These are phyloP conservation scores for Thalassarche chlororhynchos DNA, from an alignment of 2,113 vertebrate species.

Conservation along the genomic window DNA sequence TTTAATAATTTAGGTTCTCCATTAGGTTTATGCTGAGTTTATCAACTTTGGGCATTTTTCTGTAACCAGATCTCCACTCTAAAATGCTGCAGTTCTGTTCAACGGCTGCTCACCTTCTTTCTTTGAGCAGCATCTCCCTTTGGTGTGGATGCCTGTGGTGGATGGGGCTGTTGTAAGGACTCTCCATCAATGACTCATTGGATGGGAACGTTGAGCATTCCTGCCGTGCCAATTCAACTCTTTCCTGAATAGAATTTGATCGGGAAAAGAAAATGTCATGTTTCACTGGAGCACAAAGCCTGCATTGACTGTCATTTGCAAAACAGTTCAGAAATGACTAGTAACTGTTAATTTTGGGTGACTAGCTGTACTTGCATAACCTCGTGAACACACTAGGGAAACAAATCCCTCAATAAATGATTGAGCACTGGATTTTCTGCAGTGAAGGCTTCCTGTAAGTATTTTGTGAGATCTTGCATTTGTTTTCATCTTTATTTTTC, in stretches of 20 bases:
- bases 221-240: accelerated
- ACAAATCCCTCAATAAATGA: neutral
- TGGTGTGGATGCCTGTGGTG: neutral
- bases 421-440: neutral
- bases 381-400: neutral
- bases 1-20: neutral
- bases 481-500: neutral
- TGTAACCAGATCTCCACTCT: neutral
- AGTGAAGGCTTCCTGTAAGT: neutral
- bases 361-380: neutral
- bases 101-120: neutral
- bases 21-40: neutral
- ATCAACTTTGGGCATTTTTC: neutral
- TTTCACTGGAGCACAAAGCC: neutral
- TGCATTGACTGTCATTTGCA: neutral
- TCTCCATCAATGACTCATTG: neutral
- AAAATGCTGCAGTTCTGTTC: accelerated
- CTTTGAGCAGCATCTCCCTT: neutral
- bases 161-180: no score
- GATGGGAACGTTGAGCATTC: neutral
- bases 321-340: neutral
- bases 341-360: neutral
- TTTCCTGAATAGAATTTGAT: neutral
- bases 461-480: neutral
- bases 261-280: neutral